phyloP scores from a whole-genome alignment of 2,888 invertebrate species.

The Himalopsyche kuldschensis region DNA sequence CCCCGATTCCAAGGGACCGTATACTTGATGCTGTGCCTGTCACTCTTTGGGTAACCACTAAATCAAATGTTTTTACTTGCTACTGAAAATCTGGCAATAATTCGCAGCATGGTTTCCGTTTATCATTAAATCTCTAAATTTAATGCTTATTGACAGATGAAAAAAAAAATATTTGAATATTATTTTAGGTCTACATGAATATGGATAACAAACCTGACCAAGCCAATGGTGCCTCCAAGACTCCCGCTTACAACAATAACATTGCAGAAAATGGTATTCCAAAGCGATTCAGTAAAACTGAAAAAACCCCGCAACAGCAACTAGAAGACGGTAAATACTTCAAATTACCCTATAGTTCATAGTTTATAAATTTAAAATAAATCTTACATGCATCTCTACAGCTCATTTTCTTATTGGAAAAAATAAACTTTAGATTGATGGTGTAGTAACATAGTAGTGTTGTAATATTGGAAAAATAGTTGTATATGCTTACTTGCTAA shows the following conservation, averaged over 20 bases:
- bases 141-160: background rate
- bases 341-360: background rate
- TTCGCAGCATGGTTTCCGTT: no score
- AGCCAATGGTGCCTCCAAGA: background rate
- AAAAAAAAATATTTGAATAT: background rate
- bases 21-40: constrained; percentile 85
- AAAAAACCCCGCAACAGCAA: constrained; percentile 17
- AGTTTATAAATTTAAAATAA: background rate
- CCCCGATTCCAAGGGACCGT: no score
- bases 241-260: background rate
- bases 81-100: no score
- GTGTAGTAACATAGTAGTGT: no score
- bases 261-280: background rate
- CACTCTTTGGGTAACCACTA: constrained; percentile 72
- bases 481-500: no score
- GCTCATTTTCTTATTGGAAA: no score
- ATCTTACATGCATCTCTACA: no score
- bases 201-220: constrained; percentile 25
- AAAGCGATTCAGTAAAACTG: background rate
- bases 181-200: constrained; percentile 35
- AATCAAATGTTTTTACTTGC: no score
- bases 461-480: no score
- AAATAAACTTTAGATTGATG: no score
- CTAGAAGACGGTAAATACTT: constrained; percentile 32
- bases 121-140: no score